phyloP scores from a whole-genome alignment of 2,797 vertebrate genomes.

The Xyrichtys novacula region DNA sequence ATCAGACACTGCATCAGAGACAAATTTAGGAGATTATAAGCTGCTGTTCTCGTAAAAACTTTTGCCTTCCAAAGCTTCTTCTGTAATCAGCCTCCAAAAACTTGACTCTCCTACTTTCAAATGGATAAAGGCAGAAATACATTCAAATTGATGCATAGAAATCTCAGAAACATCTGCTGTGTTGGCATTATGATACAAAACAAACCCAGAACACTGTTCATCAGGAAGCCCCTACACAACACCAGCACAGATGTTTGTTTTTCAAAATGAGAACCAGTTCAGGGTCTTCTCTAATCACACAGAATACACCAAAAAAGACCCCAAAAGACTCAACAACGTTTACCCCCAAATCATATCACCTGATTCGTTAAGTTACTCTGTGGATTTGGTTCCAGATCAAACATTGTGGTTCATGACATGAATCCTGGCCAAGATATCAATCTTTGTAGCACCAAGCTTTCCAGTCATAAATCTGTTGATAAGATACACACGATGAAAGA shows the following conservation, averaged over 20 bases:
- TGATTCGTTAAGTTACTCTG: conserved; percentile 7
- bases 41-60: conserved; percentile 19
- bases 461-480: conserved; percentile 17
- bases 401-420: not conserved
- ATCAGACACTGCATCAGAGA: conserved; percentile 34
- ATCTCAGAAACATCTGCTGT: not conserved
- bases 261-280: conserved; percentile 1
- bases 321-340: conserved; percentile 8
- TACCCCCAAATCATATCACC: not conserved
- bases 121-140: not conserved
- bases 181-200: not conserved
- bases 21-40: conserved; percentile 33
- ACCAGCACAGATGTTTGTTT: not conserved
- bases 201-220: not conserved
- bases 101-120: no score
- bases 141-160: rapidly evolving
- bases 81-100: conserved; percentile 21
- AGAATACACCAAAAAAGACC: not conserved
- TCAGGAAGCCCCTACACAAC: not conserved
- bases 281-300: not conserved
- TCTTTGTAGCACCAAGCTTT: not conserved
- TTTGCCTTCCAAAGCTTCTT: conserved; percentile 19
- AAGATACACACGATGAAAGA: not conserved
- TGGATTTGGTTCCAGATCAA: conserved; percentile 7
- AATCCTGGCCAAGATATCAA: not conserved